Evolutionary conservation across 1,140 invertebrate genomes (phyloP).

Genomic region (Lordiphosa mommai): DNA sequence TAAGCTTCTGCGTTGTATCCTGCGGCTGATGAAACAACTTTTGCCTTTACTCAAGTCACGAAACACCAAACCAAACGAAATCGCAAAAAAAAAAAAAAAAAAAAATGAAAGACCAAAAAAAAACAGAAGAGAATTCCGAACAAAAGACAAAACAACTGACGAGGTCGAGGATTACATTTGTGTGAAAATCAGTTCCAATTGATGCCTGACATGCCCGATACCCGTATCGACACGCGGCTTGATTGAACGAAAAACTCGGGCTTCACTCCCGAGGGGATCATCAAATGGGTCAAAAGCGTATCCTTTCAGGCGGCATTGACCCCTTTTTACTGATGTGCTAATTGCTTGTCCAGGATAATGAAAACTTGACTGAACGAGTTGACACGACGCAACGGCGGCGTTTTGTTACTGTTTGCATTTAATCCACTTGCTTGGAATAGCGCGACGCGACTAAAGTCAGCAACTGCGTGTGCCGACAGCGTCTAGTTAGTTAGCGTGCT

Average conservation of each 20-base stretch:
- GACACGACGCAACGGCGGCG: constrained; percentile 1
- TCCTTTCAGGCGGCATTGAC: constrained; percentile 46
- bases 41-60: constrained; percentile 74
- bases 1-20: constrained; percentile 37
- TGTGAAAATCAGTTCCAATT: constrained; percentile 70
- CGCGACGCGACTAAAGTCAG: constrained; percentile 61
- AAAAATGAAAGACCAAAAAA: constrained; percentile 24
- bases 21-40: constrained; percentile 76
- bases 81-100: constrained; percentile 18
- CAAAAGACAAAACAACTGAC: neutral
- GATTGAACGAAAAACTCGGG: constrained; percentile 51
- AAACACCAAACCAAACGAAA: constrained; percentile 64
- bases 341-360: constrained; percentile 63
- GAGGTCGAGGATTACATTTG: constrained; percentile 63
- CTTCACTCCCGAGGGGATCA: constrained; percentile 17
- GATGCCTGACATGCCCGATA: constrained; percentile 18
- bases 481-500: constrained; percentile 62
- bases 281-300: constrained; percentile 31
- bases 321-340: constrained; percentile 51
- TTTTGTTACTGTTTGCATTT: constrained; percentile 39
- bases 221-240: constrained; percentile 28
- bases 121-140: constrained; percentile 1
- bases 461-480: constrained; percentile 31
- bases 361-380: constrained; percentile 25
- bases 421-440: constrained; percentile 72